Percentiles rank a stretch among this genome's conserved stretches.
Conservation (phyloP, 2,113 vertebrate species). For the Corvus hawaiiensis region DNA sequence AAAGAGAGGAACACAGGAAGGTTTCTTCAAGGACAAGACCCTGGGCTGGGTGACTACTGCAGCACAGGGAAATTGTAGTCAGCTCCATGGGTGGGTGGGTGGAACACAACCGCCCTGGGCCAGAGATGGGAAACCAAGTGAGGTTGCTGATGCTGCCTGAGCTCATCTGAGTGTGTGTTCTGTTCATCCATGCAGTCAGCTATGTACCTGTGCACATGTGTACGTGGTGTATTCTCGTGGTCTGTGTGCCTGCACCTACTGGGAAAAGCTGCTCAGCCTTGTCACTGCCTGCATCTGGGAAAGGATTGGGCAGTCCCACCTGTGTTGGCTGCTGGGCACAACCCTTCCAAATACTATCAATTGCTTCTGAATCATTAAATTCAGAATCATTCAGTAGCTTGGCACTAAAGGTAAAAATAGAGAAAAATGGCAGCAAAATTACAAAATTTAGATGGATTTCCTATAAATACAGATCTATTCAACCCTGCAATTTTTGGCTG, state of each 20-base stretch:
- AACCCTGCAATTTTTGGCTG: neutral
- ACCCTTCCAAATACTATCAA: neutral
- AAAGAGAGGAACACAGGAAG: neutral
- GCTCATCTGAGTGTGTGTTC: neutral
- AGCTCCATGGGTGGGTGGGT: neutral
- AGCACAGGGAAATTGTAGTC: neutral
- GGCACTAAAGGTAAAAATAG: neutral
- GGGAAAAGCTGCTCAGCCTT: neutral
- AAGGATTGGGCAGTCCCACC: neutral
- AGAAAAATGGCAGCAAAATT: neutral
- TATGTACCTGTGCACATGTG: accelerated
- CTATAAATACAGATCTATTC: neutral
- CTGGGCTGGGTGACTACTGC: accelerated
- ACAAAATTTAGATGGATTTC: neutral
- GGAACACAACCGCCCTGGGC: accelerated
- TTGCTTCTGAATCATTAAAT: neutral
- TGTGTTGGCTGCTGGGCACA: accelerated
- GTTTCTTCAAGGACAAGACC: neutral
- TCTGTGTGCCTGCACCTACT: accelerated
- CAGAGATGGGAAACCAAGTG: neutral
- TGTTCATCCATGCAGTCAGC: neutral
- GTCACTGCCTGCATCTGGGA: neutral
- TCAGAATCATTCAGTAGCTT: neutral
- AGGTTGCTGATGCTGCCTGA: neutral
- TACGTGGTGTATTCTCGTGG: accelerated